A percentile compares a stretch with the other conserved stretches of the same genome.
These are phyloP conservation scores for Aricia artaxerxes DNA, from an alignment of 2,888 invertebrate genomes.

Conservation along the genomic window DNA sequence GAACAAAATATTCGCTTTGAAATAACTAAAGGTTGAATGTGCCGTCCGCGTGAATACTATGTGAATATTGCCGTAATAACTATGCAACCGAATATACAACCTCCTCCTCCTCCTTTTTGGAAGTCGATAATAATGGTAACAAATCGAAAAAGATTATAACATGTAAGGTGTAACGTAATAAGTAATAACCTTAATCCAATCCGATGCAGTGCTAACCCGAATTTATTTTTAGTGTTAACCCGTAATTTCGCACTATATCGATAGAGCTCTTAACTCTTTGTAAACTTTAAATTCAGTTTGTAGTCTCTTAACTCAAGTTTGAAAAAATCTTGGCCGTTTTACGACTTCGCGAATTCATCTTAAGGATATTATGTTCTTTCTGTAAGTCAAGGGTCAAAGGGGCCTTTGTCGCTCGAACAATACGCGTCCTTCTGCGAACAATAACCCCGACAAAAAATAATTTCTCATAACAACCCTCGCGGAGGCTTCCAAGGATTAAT, in stretches of 20 bases:
- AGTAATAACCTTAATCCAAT: neutral
- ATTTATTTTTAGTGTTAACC: too few relatives aligned
- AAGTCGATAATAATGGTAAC: too few relatives aligned
- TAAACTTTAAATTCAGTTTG: neutral
- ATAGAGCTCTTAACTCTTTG: neutral
- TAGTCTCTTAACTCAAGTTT: too few relatives aligned
- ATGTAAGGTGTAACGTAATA: too few relatives aligned
- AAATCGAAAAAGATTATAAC: too few relatives aligned
- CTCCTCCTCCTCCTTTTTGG: too few relatives aligned
- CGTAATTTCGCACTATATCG: too few relatives aligned
- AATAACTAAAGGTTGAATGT: too few relatives aligned
- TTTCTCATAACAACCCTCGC: constrained; percentile 76
- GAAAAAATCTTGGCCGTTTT: neutral
- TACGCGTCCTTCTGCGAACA: constrained; percentile 62
- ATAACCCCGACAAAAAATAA: constrained; percentile 51
- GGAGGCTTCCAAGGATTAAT: constrained; percentile 80
- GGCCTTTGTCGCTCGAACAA: constrained; percentile 44
- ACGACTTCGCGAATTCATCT: neutral
- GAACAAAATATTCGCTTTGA: too few relatives aligned
- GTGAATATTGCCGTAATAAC: too few relatives aligned
- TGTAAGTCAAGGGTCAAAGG: constrained; percentile 52
- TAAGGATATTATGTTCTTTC: neutral
- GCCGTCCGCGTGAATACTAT: too few relatives aligned
- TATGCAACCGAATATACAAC: too few relatives aligned
- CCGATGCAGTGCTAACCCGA: neutral